Evolutionary conservation across 2,113 vertebrate species (phyloP), one percentile per base, ranked within the genome.

Genomic region (Brachionichthys hirsutus): DNA sequence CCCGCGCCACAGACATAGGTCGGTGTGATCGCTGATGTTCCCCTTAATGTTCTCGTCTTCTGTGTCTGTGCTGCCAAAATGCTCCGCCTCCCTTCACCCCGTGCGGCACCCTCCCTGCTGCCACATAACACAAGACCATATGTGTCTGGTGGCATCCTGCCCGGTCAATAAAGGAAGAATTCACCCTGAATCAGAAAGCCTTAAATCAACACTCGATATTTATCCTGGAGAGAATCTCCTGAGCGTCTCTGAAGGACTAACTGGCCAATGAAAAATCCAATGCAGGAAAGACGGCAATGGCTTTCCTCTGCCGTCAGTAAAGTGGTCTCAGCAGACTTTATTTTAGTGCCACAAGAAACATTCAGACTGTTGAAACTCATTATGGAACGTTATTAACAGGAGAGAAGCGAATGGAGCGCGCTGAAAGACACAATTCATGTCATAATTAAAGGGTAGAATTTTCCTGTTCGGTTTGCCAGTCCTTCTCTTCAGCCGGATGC

Each of bases 1-100:
- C 96, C 15, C 92, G 97, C 69, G 97, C 97, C 14, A 98, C 94
- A 22, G 95, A 99, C 87, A 99, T 99, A 83, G 97, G 97, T 98
- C 73, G 90, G 90, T 67, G 34, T 42, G 41, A 61, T 48, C 50
- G 53, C 24, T 30, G 53, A 18, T 24, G 11, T 16, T 38, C 30
- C 11, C 40, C 62, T 30, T 43, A 6, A 1, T 53, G 15, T 34
- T 7, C 19, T 46, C 58, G 55, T 62, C 70, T 47, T 59, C 14
- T 45, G 61, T 30, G 35, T 64, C 70, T 70, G 67, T 20, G 13
- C 48, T 50, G 48, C 75, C 67, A 76, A 81, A n/a, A 78, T 83
- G 75, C 22, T 65, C 34, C 49, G 9, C 44, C 38, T 40, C 47
- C 20, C 10, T 17, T 52, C 60, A 30, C 58, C 52, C 46, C 36